Percentiles rank a stretch among this genome's conserved stretches.
Evolutionary conservation across 2,888 invertebrate genomes (phyloP).

Genomic region (Napeogenes sylphis): DNA sequence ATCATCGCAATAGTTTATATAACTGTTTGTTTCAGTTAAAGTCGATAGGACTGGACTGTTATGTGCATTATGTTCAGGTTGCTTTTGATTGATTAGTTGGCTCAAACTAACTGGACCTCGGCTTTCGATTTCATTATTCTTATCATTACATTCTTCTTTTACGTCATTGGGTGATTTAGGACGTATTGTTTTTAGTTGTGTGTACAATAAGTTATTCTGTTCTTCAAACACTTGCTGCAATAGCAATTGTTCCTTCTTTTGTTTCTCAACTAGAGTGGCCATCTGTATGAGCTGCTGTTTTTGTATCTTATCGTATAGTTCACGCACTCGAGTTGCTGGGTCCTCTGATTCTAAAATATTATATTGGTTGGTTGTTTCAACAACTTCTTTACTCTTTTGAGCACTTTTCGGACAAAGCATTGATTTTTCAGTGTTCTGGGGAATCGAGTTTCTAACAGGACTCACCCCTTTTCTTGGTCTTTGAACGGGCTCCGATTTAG

Average conservation of each 20-base stretch:
- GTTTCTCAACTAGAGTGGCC: conserved; percentile 79
- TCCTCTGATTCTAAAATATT: conserved; percentile 50
- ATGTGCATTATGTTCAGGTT: conserved; percentile 37
- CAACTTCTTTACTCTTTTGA: conserved; percentile 15
- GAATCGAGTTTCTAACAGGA: conserved; percentile 39
- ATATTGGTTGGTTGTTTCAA: conserved; percentile 23
- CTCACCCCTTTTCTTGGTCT: conserved; percentile 41
- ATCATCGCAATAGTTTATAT: conserved; percentile 56
- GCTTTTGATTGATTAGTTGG: conserved; percentile 58
- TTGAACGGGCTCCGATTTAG: conserved; percentile 48
- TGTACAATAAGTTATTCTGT: conserved; percentile 79
- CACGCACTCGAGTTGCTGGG: conserved; percentile 58
- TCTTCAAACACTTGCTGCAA: conserved; percentile 81
- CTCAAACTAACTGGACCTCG: conserved; percentile 67
- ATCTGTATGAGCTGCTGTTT: conserved; percentile 81
- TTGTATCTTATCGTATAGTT: conserved; percentile 75
- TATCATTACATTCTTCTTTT: conserved; percentile 63
- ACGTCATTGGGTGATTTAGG: conserved; percentile 58
- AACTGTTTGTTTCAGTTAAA: conserved; percentile 57
- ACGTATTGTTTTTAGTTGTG: conserved; percentile 64
- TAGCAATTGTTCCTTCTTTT: conserved; percentile 79
- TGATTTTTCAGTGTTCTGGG: conserved; percentile 40
- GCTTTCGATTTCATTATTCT: conserved; percentile 38
- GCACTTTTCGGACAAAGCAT: conserved; percentile 8
- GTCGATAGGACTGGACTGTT: conserved; percentile 49